Evolutionary conservation across 2,113 vertebrate genomes (phyloP).

Genomic region (Anarrhichthys ocellatus): DNA sequence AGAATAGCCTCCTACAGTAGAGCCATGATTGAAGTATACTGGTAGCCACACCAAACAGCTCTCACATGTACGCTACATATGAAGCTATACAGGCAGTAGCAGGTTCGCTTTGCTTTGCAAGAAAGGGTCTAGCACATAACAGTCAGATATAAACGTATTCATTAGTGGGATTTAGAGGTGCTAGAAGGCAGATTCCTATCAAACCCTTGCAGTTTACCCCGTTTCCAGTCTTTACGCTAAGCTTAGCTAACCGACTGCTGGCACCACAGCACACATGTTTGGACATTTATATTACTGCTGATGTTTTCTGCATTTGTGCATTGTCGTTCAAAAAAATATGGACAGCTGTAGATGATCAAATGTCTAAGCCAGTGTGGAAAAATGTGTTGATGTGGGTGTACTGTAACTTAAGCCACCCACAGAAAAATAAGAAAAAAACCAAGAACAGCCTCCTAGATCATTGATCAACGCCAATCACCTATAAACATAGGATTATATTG

Average conservation of each 20-base stretch:
- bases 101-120: not conserved
- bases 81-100: not conserved
- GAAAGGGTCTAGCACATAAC: not conserved
- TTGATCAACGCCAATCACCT: conserved; percentile 31
- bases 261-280: not conserved
- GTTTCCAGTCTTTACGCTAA: not conserved
- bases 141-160: not conserved
- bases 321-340: not conserved
- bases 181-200: not conserved
- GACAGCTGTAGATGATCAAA: not conserved
- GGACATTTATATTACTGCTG: not conserved
- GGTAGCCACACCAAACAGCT: not conserved
- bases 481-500: conserved; percentile 29
- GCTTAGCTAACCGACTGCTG: not conserved
- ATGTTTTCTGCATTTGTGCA: not conserved
- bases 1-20: conserved; percentile 42
- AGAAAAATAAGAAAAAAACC: conserved; percentile 18
- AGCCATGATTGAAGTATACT: not conserved
- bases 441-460: conserved; percentile 41
- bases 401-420: conserved; percentile 31
- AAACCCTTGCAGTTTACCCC: not conserved
- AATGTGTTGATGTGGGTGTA: not conserved
- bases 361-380: not conserved
- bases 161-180: not conserved
- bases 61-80: not conserved